phyloP scores from a whole-genome alignment of 2,888 invertebrate species.

The Pollenia labialis region DNA sequence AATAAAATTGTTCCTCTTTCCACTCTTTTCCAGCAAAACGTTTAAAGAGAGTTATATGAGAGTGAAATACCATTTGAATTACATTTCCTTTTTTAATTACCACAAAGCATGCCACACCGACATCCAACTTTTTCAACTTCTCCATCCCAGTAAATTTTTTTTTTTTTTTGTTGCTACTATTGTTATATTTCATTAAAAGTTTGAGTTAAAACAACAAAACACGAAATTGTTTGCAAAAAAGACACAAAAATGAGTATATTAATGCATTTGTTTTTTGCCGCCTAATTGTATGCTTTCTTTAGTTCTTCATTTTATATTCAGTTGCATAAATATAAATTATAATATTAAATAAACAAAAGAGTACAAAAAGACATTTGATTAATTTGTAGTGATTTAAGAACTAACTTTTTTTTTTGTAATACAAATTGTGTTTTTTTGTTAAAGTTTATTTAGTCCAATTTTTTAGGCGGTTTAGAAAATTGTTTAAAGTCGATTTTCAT shows the following conservation, averaged over 20 bases:
- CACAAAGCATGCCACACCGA: constrained; percentile 57
- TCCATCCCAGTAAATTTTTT: constrained; percentile 32
- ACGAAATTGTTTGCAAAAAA: not conserved
- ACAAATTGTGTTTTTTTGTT: constrained; percentile 13
- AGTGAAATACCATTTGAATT: constrained; percentile 65
- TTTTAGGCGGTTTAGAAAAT: not conserved
- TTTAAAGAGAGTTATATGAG: constrained; percentile 21
- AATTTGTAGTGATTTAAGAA: constrained; percentile 24
- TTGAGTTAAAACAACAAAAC: constrained; percentile 14
- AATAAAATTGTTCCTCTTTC: constrained; percentile 25
- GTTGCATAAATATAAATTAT: constrained; percentile 59
- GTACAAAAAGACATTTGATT: constrained; percentile 28
- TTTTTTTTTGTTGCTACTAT: constrained; percentile 1
- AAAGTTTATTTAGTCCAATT: constrained; percentile 31
- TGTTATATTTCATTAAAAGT: constrained; percentile 29
- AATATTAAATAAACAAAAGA: constrained; percentile 50
- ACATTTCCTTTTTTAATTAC: constrained; percentile 70
- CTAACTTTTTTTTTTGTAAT: constrained; percentile 38
- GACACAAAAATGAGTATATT: constrained; percentile 33
- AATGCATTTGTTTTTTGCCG: constrained; percentile 66
- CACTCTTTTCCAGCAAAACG: not conserved
- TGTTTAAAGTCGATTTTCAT: too few species aligned
- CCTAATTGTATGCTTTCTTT: constrained; percentile 66
- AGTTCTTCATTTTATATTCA: constrained; percentile 32
- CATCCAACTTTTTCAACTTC: constrained; percentile 10